Base-by-base conservation (phyloP, 1,140 invertebrate genomes). In the Megalopta genalis region DNA sequence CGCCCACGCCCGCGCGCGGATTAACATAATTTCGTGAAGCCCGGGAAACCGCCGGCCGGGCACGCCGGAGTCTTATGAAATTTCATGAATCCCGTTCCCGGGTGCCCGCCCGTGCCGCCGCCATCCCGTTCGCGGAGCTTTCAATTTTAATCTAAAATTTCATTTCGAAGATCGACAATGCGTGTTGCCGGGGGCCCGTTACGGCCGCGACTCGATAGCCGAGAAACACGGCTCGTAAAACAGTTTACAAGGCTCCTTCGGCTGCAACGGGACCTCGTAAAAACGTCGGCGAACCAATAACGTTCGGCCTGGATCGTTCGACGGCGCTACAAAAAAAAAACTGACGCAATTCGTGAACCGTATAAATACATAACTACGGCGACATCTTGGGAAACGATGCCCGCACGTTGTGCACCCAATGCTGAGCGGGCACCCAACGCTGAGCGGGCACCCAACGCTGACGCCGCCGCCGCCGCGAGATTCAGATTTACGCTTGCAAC, bases 261-360 rank as follows among this genome's bases (percentile, higher is more conserved):
- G 32, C 72, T 46, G 32, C 60, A 49, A 59, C 27, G 49, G 12
- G 62, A 71, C 21, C 21, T 62, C 67, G 75, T 72, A 78, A 81
- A 81, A 59, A 77, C 23, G 71, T 74, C 70, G 49, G 62, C 67
- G 23, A 71, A 70, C 74, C 80, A 81, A 81, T 81, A 81, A 65
- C 74, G 80, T 23, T 32, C 25, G 32, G 65, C 49, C 60, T 52
- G 67, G 62, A 71, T 81, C 75, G 75, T 72, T 77, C 54, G 62
- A 81, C 75, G 68, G 52, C 27, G 25, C 16, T 39, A 81, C 72
- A 67, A 75, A 80, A 52, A 52, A 52, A 52, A 64, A 59, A n/a
- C 67, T 27, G 80, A 52, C 60, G 52, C 65, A 27, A 76, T 72
- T 25, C 52, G 49, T 42, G 67, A 57, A 57, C 52, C 27, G 54